A percentile compares a stretch with the other conserved stretches of the same genome.
Evolutionary conservation across 2,888 invertebrate genomes (phyloP).

Genomic region (Rhaphigaster nebulosa): DNA sequence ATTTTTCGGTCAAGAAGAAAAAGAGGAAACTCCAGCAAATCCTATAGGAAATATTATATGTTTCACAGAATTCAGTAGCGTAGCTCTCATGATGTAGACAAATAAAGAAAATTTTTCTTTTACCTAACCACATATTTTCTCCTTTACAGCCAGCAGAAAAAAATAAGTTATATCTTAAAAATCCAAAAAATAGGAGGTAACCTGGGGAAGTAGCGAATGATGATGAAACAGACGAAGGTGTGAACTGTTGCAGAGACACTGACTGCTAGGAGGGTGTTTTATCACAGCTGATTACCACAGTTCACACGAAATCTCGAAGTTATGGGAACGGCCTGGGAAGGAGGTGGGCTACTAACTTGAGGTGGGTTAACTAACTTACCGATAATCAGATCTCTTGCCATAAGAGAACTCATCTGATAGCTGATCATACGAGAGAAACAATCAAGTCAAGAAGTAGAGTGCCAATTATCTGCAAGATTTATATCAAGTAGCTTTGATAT

Average conservation of each 20-base stretch:
- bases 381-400: neutral
- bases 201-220: neutral
- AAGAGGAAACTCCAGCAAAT: too few relatives aligned
- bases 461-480: too few relatives aligned
- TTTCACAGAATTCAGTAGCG: too few relatives aligned
- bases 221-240: neutral
- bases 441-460: too few relatives aligned
- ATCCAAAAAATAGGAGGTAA: neutral
- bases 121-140: too few relatives aligned
- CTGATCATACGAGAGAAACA: neutral
- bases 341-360: neutral
- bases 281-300: neutral
- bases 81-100: too few relatives aligned
- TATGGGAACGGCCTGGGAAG: neutral
- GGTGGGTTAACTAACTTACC: neutral
- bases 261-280: neutral
- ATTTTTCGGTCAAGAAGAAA: too few relatives aligned
- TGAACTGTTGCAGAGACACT: neutral
- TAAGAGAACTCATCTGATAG: neutral
- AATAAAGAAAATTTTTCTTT: too few relatives aligned
- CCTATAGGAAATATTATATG: too few relatives aligned
- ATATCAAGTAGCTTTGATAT: too few relatives aligned
- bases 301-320: neutral
- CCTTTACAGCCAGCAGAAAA: too few relatives aligned
- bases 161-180: neutral